Percentiles rank a stretch among this genome's conserved stretches.
Evolutionary conservation across 2,113 vertebrate species (phyloP).

Genomic region (Regulus satrapa): DNA sequence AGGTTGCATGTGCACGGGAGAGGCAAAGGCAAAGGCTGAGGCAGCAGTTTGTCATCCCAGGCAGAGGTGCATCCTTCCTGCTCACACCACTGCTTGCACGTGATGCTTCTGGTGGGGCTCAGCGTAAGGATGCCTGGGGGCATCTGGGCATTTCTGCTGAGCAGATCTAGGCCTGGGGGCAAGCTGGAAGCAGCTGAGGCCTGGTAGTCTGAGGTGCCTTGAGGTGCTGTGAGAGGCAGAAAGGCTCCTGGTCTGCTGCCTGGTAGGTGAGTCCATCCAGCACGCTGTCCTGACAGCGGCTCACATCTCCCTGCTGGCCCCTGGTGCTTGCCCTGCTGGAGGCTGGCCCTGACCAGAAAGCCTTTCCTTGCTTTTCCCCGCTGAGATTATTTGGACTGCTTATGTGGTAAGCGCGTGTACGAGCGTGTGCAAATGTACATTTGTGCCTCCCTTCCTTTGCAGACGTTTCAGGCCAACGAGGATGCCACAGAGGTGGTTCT

Average conservation of each 20-base stretch:
- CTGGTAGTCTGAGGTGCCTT: neutral
- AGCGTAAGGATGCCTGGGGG: fast-evolving
- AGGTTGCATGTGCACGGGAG: neutral
- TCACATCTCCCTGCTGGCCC: neutral
- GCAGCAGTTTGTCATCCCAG: neutral
- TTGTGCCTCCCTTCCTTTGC: neutral
- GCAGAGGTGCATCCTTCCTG: neutral
- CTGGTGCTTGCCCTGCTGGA: neutral
- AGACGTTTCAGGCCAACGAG: constrained; percentile 91
- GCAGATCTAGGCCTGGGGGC: neutral
- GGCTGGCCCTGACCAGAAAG: neutral
- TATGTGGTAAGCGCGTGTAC: neutral
- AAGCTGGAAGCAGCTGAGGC: neutral
- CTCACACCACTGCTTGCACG: neutral
- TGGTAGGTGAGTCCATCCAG: neutral
- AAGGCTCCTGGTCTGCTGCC: neutral
- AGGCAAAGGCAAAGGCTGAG: constrained; percentile 13
- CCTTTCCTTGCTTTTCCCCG: neutral
- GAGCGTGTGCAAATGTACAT: neutral
- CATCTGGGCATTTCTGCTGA: neutral
- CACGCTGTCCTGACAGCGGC: neutral
- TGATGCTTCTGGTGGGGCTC: neutral
- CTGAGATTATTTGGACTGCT: neutral
- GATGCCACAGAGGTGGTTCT: constrained; percentile 91
- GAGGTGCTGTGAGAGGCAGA: neutral